Base-by-base conservation (phyloP, 2,888 invertebrate species). In the Orthosia incerta region DNA sequence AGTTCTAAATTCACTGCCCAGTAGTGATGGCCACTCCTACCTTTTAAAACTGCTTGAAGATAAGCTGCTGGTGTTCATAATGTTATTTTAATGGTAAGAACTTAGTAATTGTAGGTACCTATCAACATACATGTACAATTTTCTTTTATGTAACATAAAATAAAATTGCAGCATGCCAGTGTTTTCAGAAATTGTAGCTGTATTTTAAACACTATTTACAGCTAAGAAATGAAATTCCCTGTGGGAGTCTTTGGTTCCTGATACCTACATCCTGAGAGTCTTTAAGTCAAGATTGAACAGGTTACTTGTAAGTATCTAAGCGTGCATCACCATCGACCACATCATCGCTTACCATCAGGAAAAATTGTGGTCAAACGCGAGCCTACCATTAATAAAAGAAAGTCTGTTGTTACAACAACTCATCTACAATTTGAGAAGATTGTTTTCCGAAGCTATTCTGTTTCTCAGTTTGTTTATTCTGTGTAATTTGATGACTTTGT, bases 401-500 rank as follows among this genome's bases (percentile, higher is more conserved):
- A 16, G 31, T 31, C 31, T 31, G 31, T 31, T 31, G 31, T 31
- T 31, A 16, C n/a, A n/a, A 53, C 20, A 56, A 48, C 3, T 57
- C 20, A 18, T 26, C 66, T 46, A 5, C 31, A 79, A n/a, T 53
- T 45, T 62, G 18, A 3, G 60, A 76, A 18, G 13, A 78, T 48
- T 39, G 60, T 23, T 81, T 20, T 26, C 26, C 20, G 9, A 39
- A 46, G 26, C 23, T 53, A 26, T 71, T 59, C 1, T 23, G 13
- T 51, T 45, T 23, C 45, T 16, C 2, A 20, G 23, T 23, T 76
- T 67, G 64, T 71, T 48, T 65, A 60, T 59, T 80, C 56, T 23
- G 11, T 48, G 82, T 79, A 70, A 85, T 76, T 26, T 57, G 80
- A 84, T 77, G 79, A 72, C 82, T 86, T 84, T 82, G 73, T 67